Evolutionary conservation across 2,797 vertebrate species (phyloP).

Genomic region (Phyllotis vaccarum): DNA sequence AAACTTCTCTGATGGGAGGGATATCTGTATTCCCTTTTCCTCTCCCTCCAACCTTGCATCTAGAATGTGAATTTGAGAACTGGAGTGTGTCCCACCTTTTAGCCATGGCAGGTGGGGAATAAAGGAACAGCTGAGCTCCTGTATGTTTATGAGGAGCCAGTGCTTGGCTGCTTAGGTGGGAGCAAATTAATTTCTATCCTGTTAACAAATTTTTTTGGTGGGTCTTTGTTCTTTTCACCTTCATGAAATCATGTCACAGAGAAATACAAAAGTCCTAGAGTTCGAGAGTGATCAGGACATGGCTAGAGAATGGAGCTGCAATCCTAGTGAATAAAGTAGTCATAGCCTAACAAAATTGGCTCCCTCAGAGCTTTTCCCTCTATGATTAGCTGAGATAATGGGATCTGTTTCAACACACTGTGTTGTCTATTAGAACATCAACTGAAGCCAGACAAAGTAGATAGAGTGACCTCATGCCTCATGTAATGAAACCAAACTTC

Average conservation of each 20-base stretch:
- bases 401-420: not conserved
- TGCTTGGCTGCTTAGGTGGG: not conserved
- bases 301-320: not conserved
- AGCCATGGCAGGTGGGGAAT: not conserved
- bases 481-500: not conserved
- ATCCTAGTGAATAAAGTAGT: not conserved
- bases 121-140: not conserved
- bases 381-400: not conserved
- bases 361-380: not conserved
- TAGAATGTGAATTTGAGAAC: not conserved
- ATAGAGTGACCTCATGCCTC: not conserved
- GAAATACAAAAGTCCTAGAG: not conserved
- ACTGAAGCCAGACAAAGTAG: not conserved
- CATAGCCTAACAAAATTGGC: not conserved
- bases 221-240: not conserved
- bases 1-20: not conserved
- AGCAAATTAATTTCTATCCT: not conserved
- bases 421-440: not conserved
- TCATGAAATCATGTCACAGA: not conserved
- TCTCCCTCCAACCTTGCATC: not conserved
- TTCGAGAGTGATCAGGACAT: not conserved
- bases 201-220: not conserved
- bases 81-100: not conserved
- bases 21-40: not conserved
- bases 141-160: not conserved